Conservation (phyloP, 1,140 invertebrate genomes). For the Octopus sinensis region DNA sequence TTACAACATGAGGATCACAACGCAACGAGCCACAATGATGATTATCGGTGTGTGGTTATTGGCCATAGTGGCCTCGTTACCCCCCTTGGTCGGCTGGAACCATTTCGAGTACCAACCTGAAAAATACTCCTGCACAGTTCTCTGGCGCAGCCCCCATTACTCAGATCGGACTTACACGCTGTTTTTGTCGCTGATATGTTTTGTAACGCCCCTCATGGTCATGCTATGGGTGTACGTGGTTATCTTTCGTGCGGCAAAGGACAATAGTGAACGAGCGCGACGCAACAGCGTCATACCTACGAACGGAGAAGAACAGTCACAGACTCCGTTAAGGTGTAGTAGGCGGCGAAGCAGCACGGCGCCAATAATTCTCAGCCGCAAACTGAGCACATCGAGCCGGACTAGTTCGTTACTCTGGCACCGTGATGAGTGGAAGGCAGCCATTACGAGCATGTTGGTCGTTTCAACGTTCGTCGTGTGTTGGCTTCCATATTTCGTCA, state of each 20-base stretch:
- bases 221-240: conserved; percentile 71
- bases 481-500: conserved; percentile 62
- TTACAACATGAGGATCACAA: conserved; percentile 68
- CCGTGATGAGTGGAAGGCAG: conserved; percentile 62
- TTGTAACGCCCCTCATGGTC: conserved; percentile 67
- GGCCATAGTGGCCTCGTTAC: conserved; percentile 44
- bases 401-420: conserved; percentile 45
- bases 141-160: conserved; percentile 36
- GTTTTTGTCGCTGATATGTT: conserved; percentile 53
- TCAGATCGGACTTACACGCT: conserved; percentile 45
- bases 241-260: conserved; percentile 70
- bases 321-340: conserved; percentile 32
- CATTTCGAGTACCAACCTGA: conserved; percentile 46
- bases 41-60: conserved; percentile 67
- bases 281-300: conserved; percentile 62
- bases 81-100: conserved; percentile 50
- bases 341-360: conserved; percentile 46
- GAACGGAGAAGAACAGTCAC: conserved; percentile 26
- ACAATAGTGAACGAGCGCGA: conserved; percentile 69
- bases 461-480: conserved; percentile 61
- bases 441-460: conserved; percentile 62
- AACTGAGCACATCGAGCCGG: conserved; percentile 45
- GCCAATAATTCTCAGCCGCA: conserved; percentile 36
- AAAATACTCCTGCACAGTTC: conserved; percentile 47
- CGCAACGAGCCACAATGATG: conserved; percentile 68